Evolutionary conservation across 2,113 vertebrate species (phyloP).

Genomic region (Syngnathus floridae): DNA sequence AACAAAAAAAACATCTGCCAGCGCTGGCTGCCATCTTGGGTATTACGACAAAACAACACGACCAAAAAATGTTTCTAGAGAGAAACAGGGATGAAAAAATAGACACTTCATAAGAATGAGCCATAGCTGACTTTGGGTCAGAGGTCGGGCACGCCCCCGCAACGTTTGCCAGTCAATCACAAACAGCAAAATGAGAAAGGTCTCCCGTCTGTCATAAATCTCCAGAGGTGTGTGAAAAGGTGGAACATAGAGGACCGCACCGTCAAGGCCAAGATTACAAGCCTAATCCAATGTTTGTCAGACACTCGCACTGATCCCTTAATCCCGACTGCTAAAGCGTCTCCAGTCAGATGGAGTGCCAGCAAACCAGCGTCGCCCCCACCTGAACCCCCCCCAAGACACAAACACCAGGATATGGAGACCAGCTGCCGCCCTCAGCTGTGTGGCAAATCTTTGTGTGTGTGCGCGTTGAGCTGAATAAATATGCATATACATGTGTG

Average conservation of each 20-base stretch:
- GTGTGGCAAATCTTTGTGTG: constrained; percentile 32
- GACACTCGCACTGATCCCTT: constrained; percentile 60
- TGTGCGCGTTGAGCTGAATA: constrained; percentile 15
- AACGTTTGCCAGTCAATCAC: not conserved
- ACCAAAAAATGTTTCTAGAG: too few species aligned
- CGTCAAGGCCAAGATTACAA: constrained; percentile 52
- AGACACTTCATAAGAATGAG: not conserved
- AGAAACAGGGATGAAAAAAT: not conserved
- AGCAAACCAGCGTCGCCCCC: constrained; percentile 11
- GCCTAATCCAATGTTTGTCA: constrained; percentile 65
- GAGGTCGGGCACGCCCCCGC: not conserved
- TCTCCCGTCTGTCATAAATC: constrained; percentile 18
- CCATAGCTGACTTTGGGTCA: not conserved
- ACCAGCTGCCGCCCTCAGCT: constrained; percentile 64
- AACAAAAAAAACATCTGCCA: constrained; percentile 27
- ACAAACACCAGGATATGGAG: constrained; percentile 38
- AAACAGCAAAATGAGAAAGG: constrained; percentile 32
- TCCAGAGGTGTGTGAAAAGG: constrained; percentile 22
- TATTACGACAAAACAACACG: not conserved
- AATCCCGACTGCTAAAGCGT: constrained; percentile 55
- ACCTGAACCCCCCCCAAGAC: constrained; percentile 7
- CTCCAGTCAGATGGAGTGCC: constrained; percentile 33
- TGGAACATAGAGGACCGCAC: constrained; percentile 14
- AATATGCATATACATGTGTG: constrained; percentile 41
- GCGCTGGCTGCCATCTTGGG: not conserved